A percentile compares a stretch with the other conserved stretches of the same genome.
Evolutionary conservation across 2,888 invertebrate genomes (phyloP).

Genomic region (Ceraclea dissimilis): DNA sequence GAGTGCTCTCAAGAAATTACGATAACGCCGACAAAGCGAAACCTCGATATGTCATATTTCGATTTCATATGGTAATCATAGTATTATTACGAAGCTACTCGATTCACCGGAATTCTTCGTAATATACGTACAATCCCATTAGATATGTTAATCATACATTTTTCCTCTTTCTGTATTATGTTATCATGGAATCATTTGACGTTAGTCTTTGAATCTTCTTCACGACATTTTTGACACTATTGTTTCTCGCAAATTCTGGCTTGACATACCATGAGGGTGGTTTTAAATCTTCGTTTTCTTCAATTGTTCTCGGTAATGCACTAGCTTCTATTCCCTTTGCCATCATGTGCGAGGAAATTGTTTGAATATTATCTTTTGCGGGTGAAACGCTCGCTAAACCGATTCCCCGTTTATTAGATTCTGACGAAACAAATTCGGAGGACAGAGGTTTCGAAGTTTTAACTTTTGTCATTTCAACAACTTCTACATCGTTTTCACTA

Average conservation of each 20-base stretch:
- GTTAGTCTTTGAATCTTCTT: constrained; percentile 19
- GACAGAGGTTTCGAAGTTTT: neutral
- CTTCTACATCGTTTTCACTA: constrained; percentile 46
- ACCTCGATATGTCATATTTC: too few relatives aligned
- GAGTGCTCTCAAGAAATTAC: too few relatives aligned
- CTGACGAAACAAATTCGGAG: neutral
- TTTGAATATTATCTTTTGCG: constrained; percentile 34
- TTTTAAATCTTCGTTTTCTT: constrained; percentile 21
- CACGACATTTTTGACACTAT: constrained; percentile 22
- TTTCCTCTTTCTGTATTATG: too few relatives aligned
- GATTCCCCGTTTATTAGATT: constrained; percentile 15
- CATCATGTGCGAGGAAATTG: constrained; percentile 31
- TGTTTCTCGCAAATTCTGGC: constrained; percentile 38
- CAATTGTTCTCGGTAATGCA: constrained; percentile 30
- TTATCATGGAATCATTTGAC: constrained; percentile 14
- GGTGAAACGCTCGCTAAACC: constrained; percentile 27
- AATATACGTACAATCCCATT: too few relatives aligned
- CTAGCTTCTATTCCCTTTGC: constrained; percentile 40
- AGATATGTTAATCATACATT: too few relatives aligned
- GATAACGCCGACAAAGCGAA: too few relatives aligned
- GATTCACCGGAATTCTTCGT: too few relatives aligned
- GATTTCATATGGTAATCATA: too few relatives aligned
- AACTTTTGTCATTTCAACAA: constrained; percentile 46
- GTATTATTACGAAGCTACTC: too few relatives aligned
- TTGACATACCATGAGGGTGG: constrained; percentile 49